These are phyloP conservation scores for Agonopterix alstromeriana DNA, from an alignment of 2,888 invertebrate species.

Conservation along the genomic window DNA sequence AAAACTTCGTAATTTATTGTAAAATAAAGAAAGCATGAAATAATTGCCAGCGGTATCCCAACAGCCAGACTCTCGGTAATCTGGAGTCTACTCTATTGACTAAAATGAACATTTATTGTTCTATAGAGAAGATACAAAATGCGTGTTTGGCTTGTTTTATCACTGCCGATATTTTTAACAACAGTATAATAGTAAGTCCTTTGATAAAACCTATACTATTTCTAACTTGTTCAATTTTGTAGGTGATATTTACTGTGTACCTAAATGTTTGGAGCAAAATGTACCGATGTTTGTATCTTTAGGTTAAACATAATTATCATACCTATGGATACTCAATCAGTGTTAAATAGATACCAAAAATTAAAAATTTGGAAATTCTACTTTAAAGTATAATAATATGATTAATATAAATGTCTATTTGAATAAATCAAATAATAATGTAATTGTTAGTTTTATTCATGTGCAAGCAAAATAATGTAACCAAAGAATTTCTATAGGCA, in stretches of 20 bases:
- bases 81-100: neutral
- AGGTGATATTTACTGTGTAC: slow-evolving; percentile 71
- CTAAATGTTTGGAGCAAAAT: slow-evolving; percentile 67
- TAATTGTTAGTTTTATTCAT: slow-evolving; percentile 57
- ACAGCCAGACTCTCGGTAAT: neutral
- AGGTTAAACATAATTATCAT: slow-evolving; percentile 49
- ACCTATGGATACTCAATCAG: slow-evolving; percentile 63
- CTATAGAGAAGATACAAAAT: slow-evolving; percentile 24
- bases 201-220: slow-evolving; percentile 73
- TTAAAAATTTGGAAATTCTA: slow-evolving; percentile 67
- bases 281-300: slow-evolving; percentile 62
- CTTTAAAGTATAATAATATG: slow-evolving; percentile 46
- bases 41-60: slow-evolving; percentile 5
- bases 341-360: slow-evolving; percentile 71
- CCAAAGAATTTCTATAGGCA: too few relatives aligned
- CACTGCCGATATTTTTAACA: slow-evolving; percentile 69
- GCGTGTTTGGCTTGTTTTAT: slow-evolving; percentile 61
- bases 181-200: slow-evolving; percentile 59
- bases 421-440: slow-evolving; percentile 70
- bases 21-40: slow-evolving; percentile 26
- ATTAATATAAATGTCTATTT: slow-evolving; percentile 74
- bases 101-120: slow-evolving; percentile 10
- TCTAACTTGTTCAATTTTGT: slow-evolving; percentile 76
- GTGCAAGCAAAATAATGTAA: too few relatives aligned
- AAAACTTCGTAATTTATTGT: slow-evolving; percentile 42